Base-by-base conservation (phyloP, 2,797 vertebrate genomes). In the Alfaro cultratus region DNA sequence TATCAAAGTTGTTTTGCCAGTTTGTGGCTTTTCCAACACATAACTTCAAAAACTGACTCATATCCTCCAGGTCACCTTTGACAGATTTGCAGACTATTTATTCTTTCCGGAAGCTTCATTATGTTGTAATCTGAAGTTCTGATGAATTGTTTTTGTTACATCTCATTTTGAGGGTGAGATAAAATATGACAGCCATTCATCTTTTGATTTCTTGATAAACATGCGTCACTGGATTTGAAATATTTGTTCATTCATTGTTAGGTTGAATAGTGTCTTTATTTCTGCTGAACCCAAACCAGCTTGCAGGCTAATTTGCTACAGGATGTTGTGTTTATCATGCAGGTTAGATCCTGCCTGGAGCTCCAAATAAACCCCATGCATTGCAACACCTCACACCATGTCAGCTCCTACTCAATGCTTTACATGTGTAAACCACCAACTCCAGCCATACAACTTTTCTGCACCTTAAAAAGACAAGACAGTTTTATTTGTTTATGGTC, bases 301-400 rank as follows among this genome's bases (percentile, higher is more conserved):
- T 68, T 55, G 23, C 46, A 74, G 46, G 70, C 26, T 73, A 26
- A n/a, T 15, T 62, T 73, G 36, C 51, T 23, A 4, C n/a, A 53
- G 71, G 1, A 31, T 26, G 62, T 41, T 51, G 21, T 55, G 60
- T 16, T 64, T 64, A 16, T 21, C 31, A 18, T 36, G 31, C 60
- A 36, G 60, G 16, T 64, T 64, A 36, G 60, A 7, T 64, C 31
- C 31, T 64, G 31, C 60, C 34, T 49, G 43, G n/a, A 75, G 23
- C 49, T 53, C 67, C n/a, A n/a, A 75, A 79, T 51, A 75, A 75
- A 72, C 34, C 21, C 2, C 80, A 62, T 75, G 55, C 60, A 53
- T 29, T 43, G 41, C 31, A 12, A 70, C 71, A 26, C 53, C 8
- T 41, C n/a, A 62, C 4, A 55, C 47, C 45, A 53, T 73, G 43